phyloP scores from a whole-genome alignment of 2,797 vertebrate species.

The Aulostomus chinensis region DNA sequence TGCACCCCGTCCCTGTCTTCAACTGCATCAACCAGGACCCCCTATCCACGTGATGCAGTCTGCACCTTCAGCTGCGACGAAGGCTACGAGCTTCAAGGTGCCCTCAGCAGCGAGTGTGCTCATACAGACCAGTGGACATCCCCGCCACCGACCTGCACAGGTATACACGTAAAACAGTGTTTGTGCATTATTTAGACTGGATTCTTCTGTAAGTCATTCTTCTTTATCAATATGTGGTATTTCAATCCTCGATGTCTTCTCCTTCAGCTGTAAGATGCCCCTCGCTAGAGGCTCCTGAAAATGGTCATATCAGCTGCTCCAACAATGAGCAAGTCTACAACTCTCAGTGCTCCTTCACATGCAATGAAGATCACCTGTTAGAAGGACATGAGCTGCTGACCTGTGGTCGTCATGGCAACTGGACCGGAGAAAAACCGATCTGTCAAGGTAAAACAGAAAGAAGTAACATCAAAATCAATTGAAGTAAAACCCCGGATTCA shows the following conservation, averaged over 20 bases:
- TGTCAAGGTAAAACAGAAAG: constrained; percentile 72
- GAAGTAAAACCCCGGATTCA: background rate
- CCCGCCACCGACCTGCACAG: constrained; percentile 46
- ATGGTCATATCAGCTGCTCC: constrained; percentile 70
- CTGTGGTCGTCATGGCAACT: constrained; percentile 76
- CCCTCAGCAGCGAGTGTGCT: constrained; percentile 37
- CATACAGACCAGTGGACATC: constrained; percentile 50
- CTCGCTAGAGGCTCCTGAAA: constrained; percentile 51
- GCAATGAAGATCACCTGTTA: constrained; percentile 62
- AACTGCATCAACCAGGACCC: background rate
- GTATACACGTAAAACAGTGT: constrained; percentile 30
- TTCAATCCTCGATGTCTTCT: background rate
- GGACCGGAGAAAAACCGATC: constrained; percentile 71
- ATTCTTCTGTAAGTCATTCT: too few species aligned
- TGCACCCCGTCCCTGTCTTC: constrained; percentile 29
- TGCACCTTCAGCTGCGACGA: constrained; percentile 59
- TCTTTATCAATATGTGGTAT: too few species aligned
- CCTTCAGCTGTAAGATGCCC: constrained; percentile 67
- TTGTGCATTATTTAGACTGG: too few species aligned
- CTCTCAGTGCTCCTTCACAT: constrained; percentile 79
- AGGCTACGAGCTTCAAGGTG: constrained; percentile 55
- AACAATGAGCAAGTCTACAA: constrained; percentile 52
- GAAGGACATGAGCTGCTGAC: constrained; percentile 50
- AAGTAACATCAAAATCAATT: rapidly evolving
- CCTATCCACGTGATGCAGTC: constrained; percentile 13